Percentiles rank a stretch among this genome's conserved stretches.
These are phyloP conservation scores for Nowickia ferox DNA, from an alignment of 2,888 invertebrate genomes.

Conservation along the genomic window DNA sequence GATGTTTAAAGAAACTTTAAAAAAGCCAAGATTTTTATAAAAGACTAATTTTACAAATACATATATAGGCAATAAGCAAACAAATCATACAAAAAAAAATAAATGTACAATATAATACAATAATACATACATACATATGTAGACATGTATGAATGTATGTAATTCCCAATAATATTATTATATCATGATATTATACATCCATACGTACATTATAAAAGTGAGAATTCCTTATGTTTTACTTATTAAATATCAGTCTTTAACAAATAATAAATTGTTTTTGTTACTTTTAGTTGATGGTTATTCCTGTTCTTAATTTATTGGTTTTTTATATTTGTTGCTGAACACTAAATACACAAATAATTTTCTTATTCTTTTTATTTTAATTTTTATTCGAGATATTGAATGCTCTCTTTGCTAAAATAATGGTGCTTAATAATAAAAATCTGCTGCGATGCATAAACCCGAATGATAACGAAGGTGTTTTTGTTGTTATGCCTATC, in stretches of 20 bases:
- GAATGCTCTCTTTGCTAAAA: conserved; percentile 37
- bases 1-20: too few relatives aligned
- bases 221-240: conserved; percentile 23
- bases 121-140: background rate
- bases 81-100: background rate
- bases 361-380: conserved; percentile 38
- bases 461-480: conserved; percentile 61
- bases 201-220: background rate
- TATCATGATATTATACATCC: too few relatives aligned
- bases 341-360: conserved; percentile 52
- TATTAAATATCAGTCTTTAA: conserved; percentile 2
- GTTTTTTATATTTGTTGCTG: conserved; percentile 62
- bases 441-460: conserved; percentile 47
- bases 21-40: too few relatives aligned
- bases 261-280: conserved; percentile 16
- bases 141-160: background rate
- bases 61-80: too few relatives aligned
- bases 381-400: conserved; percentile 16
- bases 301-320: conserved; percentile 31
- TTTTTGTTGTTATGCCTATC: conserved; percentile 45
- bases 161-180: background rate
- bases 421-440: conserved; percentile 49
- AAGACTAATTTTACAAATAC: too few relatives aligned
- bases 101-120: background rate
- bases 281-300: conserved; percentile 12